Percentiles rank a stretch among this genome's conserved stretches.
Conservation (phyloP, 2,113 vertebrate species). For the Columbina picui region DNA sequence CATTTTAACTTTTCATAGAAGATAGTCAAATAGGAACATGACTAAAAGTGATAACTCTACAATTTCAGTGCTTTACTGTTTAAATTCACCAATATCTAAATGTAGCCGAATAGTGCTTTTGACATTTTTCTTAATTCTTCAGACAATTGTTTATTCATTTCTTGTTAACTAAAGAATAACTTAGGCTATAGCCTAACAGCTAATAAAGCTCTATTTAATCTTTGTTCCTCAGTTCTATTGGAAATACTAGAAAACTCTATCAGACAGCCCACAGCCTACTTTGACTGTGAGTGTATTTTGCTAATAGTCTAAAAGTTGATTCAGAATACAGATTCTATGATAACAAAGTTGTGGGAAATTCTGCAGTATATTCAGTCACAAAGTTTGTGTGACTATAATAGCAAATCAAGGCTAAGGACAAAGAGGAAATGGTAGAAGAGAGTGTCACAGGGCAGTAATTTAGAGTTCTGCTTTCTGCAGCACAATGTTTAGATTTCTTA, state of each 20-base stretch:
- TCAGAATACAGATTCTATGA: neutral
- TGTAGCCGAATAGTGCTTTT: neutral
- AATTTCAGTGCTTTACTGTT: neutral
- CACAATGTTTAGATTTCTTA: too few species aligned
- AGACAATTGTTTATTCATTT: neutral
- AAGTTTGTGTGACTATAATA: neutral
- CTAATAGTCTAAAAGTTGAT: neutral
- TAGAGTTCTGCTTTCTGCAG: too few species aligned
- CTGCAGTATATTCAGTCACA: neutral
- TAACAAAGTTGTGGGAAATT: neutral
- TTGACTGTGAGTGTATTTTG: neutral
- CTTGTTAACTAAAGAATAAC: neutral
- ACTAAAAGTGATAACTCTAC: neutral
- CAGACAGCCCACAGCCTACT: neutral
- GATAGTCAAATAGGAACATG: neutral
- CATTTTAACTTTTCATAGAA: neutral
- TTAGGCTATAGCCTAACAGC: neutral
- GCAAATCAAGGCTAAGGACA: neutral
- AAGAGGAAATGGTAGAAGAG: neutral
- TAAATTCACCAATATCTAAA: neutral
- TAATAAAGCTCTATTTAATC: neutral
- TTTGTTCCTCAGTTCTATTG: neutral
- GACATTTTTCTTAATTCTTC: neutral
- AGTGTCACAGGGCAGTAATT: too few species aligned
- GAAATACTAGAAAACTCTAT: neutral